Evolutionary conservation across 2,888 invertebrate genomes (phyloP).

Genomic region (Lingula anatina): DNA sequence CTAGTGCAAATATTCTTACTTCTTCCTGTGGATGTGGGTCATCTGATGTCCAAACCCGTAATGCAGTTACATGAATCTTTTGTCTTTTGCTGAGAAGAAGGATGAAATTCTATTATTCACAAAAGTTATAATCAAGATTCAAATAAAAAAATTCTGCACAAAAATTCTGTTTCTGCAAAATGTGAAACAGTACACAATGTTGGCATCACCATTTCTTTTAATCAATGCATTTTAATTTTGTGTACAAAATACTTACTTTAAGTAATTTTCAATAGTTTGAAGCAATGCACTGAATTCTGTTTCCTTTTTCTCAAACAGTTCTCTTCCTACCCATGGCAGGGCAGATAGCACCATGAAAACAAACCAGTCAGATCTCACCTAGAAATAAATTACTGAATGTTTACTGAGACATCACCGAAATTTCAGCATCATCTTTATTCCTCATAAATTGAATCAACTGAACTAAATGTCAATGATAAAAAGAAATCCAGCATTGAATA

Average conservation of each 20-base stretch:
- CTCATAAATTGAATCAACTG: conserved; percentile 13
- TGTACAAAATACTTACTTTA: conserved; percentile 52
- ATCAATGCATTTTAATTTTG: background rate
- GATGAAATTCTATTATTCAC: too few species aligned
- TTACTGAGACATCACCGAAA: too few species aligned
- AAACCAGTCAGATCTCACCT: conserved; percentile 62
- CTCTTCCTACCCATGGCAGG: conserved; percentile 86
- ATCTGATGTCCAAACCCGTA: conserved; percentile 92
- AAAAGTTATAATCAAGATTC: too few species aligned
- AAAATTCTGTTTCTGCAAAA: too few species aligned
- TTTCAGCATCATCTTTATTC: too few species aligned
- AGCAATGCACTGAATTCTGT: conserved; percentile 84
- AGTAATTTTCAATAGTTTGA: conserved; percentile 83
- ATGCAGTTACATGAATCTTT: conserved; percentile 86
- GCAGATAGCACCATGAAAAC: conserved; percentile 80
- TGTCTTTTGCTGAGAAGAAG: conserved; percentile 61
- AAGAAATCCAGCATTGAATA: too few species aligned
- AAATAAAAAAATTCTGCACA: too few species aligned
- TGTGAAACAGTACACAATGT: too few species aligned
- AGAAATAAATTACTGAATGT: too few species aligned
- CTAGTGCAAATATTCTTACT: conserved; percentile 39
- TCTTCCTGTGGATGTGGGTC: conserved; percentile 91
- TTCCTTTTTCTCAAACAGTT: conserved; percentile 93
- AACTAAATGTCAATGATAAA: conserved; percentile 80
- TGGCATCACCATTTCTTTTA: too few species aligned